Evolutionary conservation across 2,113 vertebrate genomes (phyloP).

Genomic region (Triplophysa tibetana): DNA sequence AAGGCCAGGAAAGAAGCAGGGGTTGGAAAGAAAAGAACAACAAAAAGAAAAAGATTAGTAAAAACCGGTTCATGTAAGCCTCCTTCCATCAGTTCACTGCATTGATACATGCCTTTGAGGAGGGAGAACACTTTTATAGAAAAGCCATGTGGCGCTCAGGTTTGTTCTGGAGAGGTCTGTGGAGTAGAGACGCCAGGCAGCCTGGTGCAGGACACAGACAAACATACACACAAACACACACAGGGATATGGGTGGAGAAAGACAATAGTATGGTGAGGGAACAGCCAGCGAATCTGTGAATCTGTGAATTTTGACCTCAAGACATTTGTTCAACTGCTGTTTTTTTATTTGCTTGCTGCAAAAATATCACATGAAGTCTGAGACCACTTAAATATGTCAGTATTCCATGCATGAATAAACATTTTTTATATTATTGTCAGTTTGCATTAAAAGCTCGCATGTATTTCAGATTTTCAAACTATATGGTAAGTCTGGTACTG

Average conservation of each 20-base stretch:
- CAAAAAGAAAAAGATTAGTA: slow-evolving; percentile 77
- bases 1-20: slow-evolving; percentile 69
- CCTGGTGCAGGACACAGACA: slow-evolving; percentile 71
- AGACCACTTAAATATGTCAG: background rate
- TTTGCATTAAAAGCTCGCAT: too few species aligned
- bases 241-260: slow-evolving; percentile 52
- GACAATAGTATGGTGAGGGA: slow-evolving; percentile 53
- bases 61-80: slow-evolving; percentile 72
- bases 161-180: slow-evolving; percentile 79
- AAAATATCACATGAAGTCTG: background rate
- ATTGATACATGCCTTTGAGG: slow-evolving; percentile 85
- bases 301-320: slow-evolving; percentile 26
- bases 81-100: slow-evolving; percentile 70
- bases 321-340: slow-evolving; percentile 49
- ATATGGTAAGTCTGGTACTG: too few species aligned
- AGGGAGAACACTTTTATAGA: slow-evolving; percentile 84
- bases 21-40: slow-evolving; percentile 64
- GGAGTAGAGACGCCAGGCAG: slow-evolving; percentile 86
- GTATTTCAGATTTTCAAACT: too few species aligned
- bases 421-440: too few species aligned
- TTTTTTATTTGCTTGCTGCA: background rate
- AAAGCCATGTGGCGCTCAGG: slow-evolving; percentile 83
- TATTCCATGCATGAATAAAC: background rate
- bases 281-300: slow-evolving; percentile 40
- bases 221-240: slow-evolving; percentile 42